A percentile compares a stretch with the other conserved stretches of the same genome.
Conservation (phyloP, 2,113 vertebrate genomes). For the Nicator chloris region DNA sequence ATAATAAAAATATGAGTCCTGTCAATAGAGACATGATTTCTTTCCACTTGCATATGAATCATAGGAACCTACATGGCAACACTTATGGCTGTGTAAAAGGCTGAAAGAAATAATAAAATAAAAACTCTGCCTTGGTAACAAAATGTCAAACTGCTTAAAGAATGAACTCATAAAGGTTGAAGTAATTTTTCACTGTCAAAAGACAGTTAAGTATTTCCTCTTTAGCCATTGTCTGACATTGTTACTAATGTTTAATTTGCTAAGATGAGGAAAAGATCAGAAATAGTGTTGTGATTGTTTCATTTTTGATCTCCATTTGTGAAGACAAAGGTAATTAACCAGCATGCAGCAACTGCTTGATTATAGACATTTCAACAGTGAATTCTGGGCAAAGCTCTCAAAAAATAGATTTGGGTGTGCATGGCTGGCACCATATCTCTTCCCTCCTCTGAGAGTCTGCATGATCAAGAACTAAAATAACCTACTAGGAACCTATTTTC, state of each 20-base stretch:
- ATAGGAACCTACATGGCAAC: not conserved
- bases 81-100: not conserved
- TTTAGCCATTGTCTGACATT: not conserved
- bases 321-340: not conserved
- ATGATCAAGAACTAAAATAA: not conserved
- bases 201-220: conserved; percentile 8
- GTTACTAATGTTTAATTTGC: not conserved
- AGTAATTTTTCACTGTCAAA: conserved; percentile 33
- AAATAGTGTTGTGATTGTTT: not conserved
- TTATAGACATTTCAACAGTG: not conserved
- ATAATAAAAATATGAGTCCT: not conserved
- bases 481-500: not conserved
- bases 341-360: not conserved
- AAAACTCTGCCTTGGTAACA: not conserved
- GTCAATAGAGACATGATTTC: conserved; percentile 1
- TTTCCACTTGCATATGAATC: conserved; percentile 17
- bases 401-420: not conserved
- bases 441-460: not conserved
- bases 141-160: conserved; percentile 26
- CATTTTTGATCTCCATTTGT: not conserved
- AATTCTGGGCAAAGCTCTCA: not conserved
- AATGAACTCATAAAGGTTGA: not conserved
- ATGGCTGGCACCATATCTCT: not conserved
- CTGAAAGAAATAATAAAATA: conserved; percentile 3
- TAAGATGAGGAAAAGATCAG: not conserved